Percentiles rank a stretch among this genome's conserved stretches.
Evolutionary conservation across 2,888 invertebrate genomes (phyloP).

Genomic region (Molorchus minor): DNA sequence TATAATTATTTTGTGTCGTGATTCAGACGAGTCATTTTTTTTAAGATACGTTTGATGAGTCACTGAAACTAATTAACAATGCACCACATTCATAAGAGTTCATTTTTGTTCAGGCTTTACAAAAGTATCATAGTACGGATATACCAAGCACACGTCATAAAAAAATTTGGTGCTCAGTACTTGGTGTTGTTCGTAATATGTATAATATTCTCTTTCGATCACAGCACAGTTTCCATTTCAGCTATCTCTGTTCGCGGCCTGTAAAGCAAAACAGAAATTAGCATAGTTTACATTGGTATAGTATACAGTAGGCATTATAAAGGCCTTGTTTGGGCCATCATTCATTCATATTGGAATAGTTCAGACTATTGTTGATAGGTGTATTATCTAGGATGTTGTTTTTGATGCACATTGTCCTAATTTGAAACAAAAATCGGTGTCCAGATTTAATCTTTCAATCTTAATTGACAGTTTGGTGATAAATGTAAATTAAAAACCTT

Average conservation of each 20-base stretch:
- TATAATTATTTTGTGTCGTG: conserved; percentile 10
- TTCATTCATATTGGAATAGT: no score
- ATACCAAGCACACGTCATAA: conserved; percentile 23
- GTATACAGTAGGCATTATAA: no score
- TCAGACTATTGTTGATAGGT: no score
- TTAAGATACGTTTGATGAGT: conserved; percentile 21
- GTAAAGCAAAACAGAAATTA: conserved; percentile 55
- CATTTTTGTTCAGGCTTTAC: conserved; percentile 47
- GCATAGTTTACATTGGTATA: no score
- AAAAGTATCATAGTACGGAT: conserved; percentile 29
- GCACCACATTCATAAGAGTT: conserved; percentile 62
- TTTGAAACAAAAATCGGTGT: no score
- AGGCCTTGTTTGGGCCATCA: no score
- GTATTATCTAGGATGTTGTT: no score
- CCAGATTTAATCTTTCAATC: no score
- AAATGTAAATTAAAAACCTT: no score
- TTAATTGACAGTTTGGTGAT: no score
- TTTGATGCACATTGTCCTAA: no score
- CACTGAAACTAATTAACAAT: conserved; percentile 56
- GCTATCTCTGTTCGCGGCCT: conserved; percentile 74
- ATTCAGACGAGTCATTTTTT: conserved; percentile 8
- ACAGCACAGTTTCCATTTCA: conserved; percentile 94
- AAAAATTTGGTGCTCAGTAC: conserved; percentile 25
- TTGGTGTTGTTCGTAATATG: conserved; percentile 41
- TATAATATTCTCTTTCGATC: conserved; percentile 62